A percentile compares a stretch with the other conserved stretches of the same genome.
These are phyloP conservation scores for Agrenia bidenticulata DNA, from an alignment of 2,888 invertebrate species.

Conservation along the genomic window DNA sequence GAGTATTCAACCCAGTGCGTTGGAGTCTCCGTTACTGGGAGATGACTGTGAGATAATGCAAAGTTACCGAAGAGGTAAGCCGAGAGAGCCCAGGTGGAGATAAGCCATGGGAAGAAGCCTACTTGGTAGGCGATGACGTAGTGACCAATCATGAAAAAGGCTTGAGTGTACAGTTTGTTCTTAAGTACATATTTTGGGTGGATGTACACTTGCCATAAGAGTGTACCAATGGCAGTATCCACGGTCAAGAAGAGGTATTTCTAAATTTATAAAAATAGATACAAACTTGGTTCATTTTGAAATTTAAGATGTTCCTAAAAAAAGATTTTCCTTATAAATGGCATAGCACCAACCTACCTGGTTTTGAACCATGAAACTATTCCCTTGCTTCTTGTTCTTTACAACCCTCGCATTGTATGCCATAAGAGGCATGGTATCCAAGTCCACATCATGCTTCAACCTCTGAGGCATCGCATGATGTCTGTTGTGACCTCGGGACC, in stretches of 20 bases:
- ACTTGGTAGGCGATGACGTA: slow-evolving; percentile 33
- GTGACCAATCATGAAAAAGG: slow-evolving; percentile 33
- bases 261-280: no score
- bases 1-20: slow-evolving; percentile 46
- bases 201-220: slow-evolving; percentile 45
- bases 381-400: slow-evolving; percentile 37
- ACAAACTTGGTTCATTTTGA: no score
- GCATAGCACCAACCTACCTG: slow-evolving; percentile 23
- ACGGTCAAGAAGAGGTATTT: slow-evolving; percentile 45
- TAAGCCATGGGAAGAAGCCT: slow-evolving; percentile 39
- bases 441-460: slow-evolving; percentile 45
- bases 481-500: slow-evolving; percentile 44
- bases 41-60: slow-evolving; percentile 33
- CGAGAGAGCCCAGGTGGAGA: slow-evolving; percentile 39
- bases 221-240: slow-evolving; percentile 40
- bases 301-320: neutral
- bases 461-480: slow-evolving; percentile 51
- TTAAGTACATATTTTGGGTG: slow-evolving; percentile 43
- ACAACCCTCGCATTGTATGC: slow-evolving; percentile 40
- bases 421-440: slow-evolving; percentile 44
- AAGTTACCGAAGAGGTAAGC: slow-evolving; percentile 42
- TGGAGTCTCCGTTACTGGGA: slow-evolving; percentile 33
- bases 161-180: slow-evolving; percentile 34
- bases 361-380: slow-evolving; percentile 39
- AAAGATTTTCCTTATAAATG: neutral